Evolutionary conservation across 2,888 invertebrate species (phyloP).

Genomic region (Flabesymbios commensalis): DNA sequence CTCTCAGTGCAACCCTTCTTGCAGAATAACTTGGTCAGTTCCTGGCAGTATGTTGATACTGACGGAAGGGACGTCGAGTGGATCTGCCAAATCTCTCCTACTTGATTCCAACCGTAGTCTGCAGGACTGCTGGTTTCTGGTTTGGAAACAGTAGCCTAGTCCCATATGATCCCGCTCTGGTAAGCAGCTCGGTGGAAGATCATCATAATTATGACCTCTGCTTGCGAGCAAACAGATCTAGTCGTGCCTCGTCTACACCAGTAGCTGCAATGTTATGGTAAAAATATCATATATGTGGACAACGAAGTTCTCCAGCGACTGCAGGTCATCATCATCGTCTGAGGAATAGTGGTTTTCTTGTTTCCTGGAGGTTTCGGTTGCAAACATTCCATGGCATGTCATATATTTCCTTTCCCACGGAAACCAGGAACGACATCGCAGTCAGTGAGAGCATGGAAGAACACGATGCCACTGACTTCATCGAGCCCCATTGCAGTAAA

Average conservation of each 20-base stretch:
- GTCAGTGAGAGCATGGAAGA: constrained; percentile 39
- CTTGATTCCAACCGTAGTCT: neutral
- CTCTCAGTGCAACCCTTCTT: neutral
- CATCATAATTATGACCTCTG: constrained; percentile 26
- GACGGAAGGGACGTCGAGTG: neutral
- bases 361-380: no score
- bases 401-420: constrained; percentile 32
- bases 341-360: no score
- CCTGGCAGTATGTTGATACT: neutral
- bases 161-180: constrained; percentile 28
- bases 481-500: constrained; percentile 21
- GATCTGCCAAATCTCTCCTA: neutral
- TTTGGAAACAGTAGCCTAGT: constrained; percentile 1
- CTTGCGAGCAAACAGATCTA: constrained; percentile 36
- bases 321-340: constrained; percentile 19
- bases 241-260: constrained; percentile 30
- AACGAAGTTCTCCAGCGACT: constrained; percentile 33
- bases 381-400: constrained; percentile 35
- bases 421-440: constrained; percentile 36
- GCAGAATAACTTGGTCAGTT: neutral
- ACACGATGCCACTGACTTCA: constrained; percentile 21
- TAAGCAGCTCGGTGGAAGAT: constrained; percentile 31
- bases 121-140: neutral
- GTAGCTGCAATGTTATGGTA: constrained; percentile 20
- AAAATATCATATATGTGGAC: constrained; percentile 35